phyloP scores from a whole-genome alignment of 2,113 vertebrate genomes.

The Hippolais icterina region DNA sequence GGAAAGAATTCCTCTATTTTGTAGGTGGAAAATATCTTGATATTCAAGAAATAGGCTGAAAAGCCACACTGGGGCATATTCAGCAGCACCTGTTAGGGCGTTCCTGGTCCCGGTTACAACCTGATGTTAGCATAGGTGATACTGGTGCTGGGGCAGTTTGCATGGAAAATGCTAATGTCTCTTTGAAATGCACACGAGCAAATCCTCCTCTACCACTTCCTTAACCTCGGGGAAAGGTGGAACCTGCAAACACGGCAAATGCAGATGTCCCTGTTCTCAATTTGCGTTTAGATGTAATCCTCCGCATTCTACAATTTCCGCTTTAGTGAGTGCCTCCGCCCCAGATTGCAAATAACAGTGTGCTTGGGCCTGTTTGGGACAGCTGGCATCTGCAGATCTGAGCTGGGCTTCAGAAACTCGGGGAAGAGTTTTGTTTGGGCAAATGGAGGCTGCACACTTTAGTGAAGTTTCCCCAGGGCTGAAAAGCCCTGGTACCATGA shows the following conservation, averaged over 20 bases:
- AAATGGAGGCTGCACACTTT: background rate
- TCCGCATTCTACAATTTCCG: background rate
- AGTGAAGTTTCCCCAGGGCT: background rate
- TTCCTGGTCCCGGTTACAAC: background rate
- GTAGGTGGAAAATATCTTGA: background rate
- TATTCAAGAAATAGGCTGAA: background rate
- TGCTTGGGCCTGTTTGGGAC: background rate
- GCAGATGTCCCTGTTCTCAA: background rate
- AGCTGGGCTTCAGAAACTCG: background rate
- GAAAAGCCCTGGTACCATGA: background rate
- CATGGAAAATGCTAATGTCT: slow-evolving; percentile 46
- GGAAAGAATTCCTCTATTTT: background rate
- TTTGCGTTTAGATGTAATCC: slow-evolving; percentile 52
- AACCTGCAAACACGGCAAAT: slow-evolving; percentile 23
- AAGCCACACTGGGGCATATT: background rate
- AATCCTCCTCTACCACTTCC: slow-evolving; percentile 52
- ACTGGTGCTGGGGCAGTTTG: background rate
- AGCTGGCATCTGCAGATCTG: background rate
- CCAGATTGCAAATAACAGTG: background rate
- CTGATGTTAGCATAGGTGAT: background rate
- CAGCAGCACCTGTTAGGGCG: background rate
- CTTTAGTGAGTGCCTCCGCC: background rate
- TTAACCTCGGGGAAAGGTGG: slow-evolving; percentile 39
- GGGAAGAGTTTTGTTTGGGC: background rate
- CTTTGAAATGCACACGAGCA: slow-evolving; percentile 53